Evolutionary conservation across 1,140 invertebrate species (phyloP), one percentile per base, ranked within the genome.

Genomic region (Trypoxylus dichotomus): DNA sequence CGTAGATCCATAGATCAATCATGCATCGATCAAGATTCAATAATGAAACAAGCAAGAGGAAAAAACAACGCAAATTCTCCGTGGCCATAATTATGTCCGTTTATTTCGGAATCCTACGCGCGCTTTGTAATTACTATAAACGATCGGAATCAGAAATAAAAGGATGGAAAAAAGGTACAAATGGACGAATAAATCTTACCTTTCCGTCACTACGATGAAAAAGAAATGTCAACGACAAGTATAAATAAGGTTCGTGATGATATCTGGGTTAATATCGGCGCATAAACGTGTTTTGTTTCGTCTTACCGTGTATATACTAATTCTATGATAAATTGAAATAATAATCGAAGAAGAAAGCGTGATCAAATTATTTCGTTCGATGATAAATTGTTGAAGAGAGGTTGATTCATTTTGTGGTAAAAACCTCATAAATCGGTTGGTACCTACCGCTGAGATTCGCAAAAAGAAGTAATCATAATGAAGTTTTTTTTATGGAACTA

Each of bases 91-190:
- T 83, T 83, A 83, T 78, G 76, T 77, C 79, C 79, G 80, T 77
- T 83, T 81, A 83, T 83, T 83, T 83, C 81, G 82, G 82, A 83
- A 83, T 83, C 81, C 82, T 81, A 81, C 80, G 80, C 81, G 80
- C 80, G 81, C 82, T 80, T 83, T 83, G 82, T 83, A 83, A 83
- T 83, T 83, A 83, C 77, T 80, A 47, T 83, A 83, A 83, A 82
- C 80, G 82, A 80, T 82, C 79, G 24, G 60, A 68, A 29, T 15
- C 60, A 29, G 60, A 25, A 68, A 68, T 68, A 68, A 29, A 24
- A 68, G 24, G 60, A 29, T 10, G 60, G 60, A 68, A 68, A 29
- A 68, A 58, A 68, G 11, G 24, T 24, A 27, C 60, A 81, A 81
- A 81, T 82, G 80, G 74, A 79, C 78, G 76, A 79, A 82, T 81